phyloP scores from a whole-genome alignment of 1,140 invertebrate genomes.

The Pachypsylla venusta region DNA sequence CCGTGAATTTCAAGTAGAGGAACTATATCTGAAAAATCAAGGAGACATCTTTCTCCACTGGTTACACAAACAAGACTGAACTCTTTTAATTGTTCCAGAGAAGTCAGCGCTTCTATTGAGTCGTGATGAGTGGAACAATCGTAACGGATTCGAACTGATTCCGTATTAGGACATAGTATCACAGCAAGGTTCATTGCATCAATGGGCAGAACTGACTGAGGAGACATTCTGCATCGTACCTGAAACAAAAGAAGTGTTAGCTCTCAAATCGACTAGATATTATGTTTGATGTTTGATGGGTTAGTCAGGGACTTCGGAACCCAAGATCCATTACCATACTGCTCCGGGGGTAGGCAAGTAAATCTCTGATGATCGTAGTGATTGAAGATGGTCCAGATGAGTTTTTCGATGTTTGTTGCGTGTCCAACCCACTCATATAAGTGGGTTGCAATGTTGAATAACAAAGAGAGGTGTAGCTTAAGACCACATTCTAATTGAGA shows the following conservation, averaged over 20 bases:
- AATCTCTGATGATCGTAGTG: too few species aligned
- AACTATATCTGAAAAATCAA: constrained; percentile 25
- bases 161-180: constrained; percentile 23
- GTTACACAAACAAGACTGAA: constrained; percentile 27
- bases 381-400: too few species aligned
- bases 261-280: neutral
- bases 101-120: constrained; percentile 20
- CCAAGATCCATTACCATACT: too few species aligned
- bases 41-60: constrained; percentile 23
- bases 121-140: constrained; percentile 26
- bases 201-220: constrained; percentile 21
- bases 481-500: too few species aligned
- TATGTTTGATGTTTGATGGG: too few species aligned
- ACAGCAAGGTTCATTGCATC: constrained; percentile 24
- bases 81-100: constrained; percentile 19
- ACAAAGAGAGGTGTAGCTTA: too few species aligned
- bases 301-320: too few species aligned
- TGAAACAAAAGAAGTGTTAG: too few species aligned
- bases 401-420: too few species aligned
- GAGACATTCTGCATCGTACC: constrained; percentile 23
- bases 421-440: too few species aligned
- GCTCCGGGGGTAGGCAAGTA: too few species aligned
- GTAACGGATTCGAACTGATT: constrained; percentile 19
- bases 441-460: too few species aligned
- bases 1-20: constrained; percentile 24